These are phyloP conservation scores for Stegostoma tigrinum DNA, from an alignment of 2,113 vertebrate genomes.

Conservation along the genomic window DNA sequence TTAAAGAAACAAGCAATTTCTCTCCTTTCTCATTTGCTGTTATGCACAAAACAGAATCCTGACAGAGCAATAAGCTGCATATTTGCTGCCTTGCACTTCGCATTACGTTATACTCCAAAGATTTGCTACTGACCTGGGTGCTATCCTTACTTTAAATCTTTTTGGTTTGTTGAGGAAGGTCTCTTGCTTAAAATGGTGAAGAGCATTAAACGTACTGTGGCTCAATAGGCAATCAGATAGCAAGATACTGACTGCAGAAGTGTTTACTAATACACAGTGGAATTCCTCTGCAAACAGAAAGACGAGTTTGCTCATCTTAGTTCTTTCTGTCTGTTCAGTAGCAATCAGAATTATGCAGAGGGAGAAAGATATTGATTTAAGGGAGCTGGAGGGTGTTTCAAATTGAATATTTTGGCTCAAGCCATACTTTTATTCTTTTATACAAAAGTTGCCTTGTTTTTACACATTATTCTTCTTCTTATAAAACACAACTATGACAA, in stretches of 20 bases:
- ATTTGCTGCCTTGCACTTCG: not conserved
- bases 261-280: not conserved
- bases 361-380: not conserved
- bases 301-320: not conserved
- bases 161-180: not conserved
- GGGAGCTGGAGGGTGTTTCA: not conserved
- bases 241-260: not conserved
- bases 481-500: not conserved
- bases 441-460: not conserved
- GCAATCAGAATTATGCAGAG: not conserved
- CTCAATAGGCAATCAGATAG: not conserved
- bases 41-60: not conserved
- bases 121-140: not conserved
- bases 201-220: conserved; percentile 19
- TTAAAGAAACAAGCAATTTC: conserved; percentile 4
- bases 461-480: not conserved
- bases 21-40: not conserved
- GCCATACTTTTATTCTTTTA: not conserved
- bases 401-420: not conserved
- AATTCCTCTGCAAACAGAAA: not conserved
- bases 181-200: conserved; percentile 23
- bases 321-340: not conserved
- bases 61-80: not conserved
- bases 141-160: conserved; percentile 10
- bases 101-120: not conserved